Base-by-base conservation (phyloP, 2,888 invertebrate species). In the Tenthredo mesomela region DNA sequence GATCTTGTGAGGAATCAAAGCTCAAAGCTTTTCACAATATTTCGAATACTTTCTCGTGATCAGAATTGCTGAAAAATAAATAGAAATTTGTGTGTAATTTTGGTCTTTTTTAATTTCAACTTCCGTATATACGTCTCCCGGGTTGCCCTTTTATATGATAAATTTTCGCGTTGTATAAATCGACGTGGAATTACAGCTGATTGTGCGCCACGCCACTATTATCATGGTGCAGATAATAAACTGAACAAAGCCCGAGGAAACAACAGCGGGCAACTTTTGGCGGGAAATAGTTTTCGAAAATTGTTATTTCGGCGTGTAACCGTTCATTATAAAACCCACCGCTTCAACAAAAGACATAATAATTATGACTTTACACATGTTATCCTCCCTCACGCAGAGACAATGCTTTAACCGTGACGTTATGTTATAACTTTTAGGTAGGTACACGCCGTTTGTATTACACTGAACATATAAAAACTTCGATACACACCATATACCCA, bases 261-360 rank as follows among this genome's bases (percentile, higher is more conserved):
- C 33, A 47, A 77, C 77, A 77, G n/a, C 50, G 25, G 47, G 6
- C 2, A 54, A 47, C 15, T 77, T 33, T 50, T 9, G 47, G 15
- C 29, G 54, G 47, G 77, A 50, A 54, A 77, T 77, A 77, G 77
- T 77, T 77, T 50, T 77, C 50, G 47, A 77, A 77, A 77, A 77
- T 77, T 77, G 77, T 77, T 77, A 77, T 77, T 77, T 77, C 43
- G 29, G 77, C 77, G 50, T 77, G 77, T 77, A 54, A 47, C 25
- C 33, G 50, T 77, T 77, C 77, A 77, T 77, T 77, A 77, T 77
- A 77, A 77, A 77, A 50, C 77, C 47, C 50, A 7, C 15, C 6
- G 77, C 77, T 50, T 25, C 12, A 77, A 77, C 77, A 77, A 77
- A 29, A 77, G 77, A 54, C 54, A 29, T 67, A 25, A 54, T 77